phyloP scores from a whole-genome alignment of 1,140 invertebrate species.

The Aplysia californica region DNA sequence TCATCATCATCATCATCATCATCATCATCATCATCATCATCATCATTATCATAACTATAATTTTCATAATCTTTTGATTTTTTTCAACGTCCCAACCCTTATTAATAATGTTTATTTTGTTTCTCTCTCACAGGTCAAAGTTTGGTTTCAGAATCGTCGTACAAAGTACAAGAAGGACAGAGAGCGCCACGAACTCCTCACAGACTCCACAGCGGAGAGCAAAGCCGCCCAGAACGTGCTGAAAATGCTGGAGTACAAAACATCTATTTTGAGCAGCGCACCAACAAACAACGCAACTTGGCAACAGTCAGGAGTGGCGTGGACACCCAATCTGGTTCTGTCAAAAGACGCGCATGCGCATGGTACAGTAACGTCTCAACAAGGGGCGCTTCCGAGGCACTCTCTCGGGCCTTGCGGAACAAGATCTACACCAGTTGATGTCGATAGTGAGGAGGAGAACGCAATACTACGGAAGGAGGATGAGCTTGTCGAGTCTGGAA shows the following conservation, averaged over 20 bases:
- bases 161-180: constrained; percentile 69
- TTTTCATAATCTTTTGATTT: neutral
- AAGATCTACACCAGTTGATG: too few relatives aligned
- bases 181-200: constrained; percentile 44
- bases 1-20: constrained; percentile 17
- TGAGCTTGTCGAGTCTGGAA: too few relatives aligned
- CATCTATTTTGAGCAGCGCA: neutral
- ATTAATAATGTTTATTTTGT: neutral
- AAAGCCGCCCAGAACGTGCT: constrained; percentile 52
- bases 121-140: constrained; percentile 68
- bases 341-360: too few relatives aligned
- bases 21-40: constrained; percentile 6
- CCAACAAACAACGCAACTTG: neutral
- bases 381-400: too few relatives aligned
- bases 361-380: too few relatives aligned
- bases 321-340: too few relatives aligned
- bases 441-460: too few relatives aligned
- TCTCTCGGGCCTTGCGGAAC: too few relatives aligned
- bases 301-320: too few relatives aligned
- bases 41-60: neutral
- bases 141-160: constrained; percentile 73
- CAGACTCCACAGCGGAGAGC: constrained; percentile 48
- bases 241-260: constrained; percentile 39
- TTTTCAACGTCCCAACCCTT: neutral
- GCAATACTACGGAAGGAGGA: too few relatives aligned